Conservation (phyloP, 1,140 invertebrate species). For the Melanaphis sacchari region DNA sequence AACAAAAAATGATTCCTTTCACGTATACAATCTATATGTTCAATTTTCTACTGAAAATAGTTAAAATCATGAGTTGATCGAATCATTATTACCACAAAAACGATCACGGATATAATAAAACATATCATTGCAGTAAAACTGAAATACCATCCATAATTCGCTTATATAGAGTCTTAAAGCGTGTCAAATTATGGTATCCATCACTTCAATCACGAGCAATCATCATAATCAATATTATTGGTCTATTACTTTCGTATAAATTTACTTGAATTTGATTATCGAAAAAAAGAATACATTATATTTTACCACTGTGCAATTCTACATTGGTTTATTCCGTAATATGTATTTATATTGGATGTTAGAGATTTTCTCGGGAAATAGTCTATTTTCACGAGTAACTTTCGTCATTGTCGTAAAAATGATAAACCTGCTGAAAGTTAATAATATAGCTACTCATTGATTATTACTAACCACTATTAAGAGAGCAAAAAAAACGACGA, state of each 20-base stretch:
- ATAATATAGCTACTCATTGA: not conserved
- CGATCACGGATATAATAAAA: not conserved
- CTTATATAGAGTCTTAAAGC: not conserved
- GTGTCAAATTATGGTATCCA: not conserved
- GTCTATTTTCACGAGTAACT: not conserved
- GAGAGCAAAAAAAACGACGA: not conserved
- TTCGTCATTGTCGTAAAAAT: not conserved
- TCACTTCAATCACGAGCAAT: not conserved
- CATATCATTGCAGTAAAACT: not conserved
- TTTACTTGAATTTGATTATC: not conserved
- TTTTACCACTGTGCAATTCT: not conserved
- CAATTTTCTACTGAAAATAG: not conserved
- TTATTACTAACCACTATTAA: conserved; percentile 14
- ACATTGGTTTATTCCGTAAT: not conserved
- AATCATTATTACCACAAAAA: not conserved
- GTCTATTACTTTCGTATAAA: not conserved
- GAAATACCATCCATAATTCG: not conserved
- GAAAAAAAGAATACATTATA: not conserved
- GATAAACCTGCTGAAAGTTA: not conserved
- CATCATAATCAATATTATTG: not conserved
- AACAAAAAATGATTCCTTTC: not conserved
- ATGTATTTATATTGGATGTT: not conserved
- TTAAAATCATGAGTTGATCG: not conserved
- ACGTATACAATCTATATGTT: not conserved
- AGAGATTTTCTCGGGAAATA: not conserved